Base-by-base conservation (phyloP, 2,797 vertebrate genomes). In the Cynodonichthys magdalenae region DNA sequence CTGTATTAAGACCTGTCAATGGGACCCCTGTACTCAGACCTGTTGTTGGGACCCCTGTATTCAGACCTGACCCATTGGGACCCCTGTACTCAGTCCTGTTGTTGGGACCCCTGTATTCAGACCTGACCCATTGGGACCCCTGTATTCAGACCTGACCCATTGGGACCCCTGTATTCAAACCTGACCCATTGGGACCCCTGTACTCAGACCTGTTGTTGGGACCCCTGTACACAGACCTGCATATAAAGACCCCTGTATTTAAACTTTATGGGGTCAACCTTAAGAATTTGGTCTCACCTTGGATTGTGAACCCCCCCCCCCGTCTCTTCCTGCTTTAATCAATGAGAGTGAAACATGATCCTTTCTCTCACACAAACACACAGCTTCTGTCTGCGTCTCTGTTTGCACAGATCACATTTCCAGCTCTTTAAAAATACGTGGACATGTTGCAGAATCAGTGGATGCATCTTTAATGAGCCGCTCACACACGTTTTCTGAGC, bases 311-410 rank as follows among this genome's bases (percentile, higher is more conserved):
- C 29, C 15, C 29, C 1, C 3, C 53, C 49, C 28, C 15, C 2
- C 45, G 3, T 11, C 60, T 20, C 47, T 52, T 9, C 19, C 62
- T n/a, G 51, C 15, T 57, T 54, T 63, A 81, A 70, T 81, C 77
- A 74, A 78, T 82, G 55, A 69, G 59, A 77, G 10, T 66, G 69
- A 71, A 82, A 79, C 53, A 54, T 31, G 58, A 66, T 53, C 51
- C 52, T n/a, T 36, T 41, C 36, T 44, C 57, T 48, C n/a, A 41
- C 51, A 20, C 24, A 27, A 60, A 75, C 42, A 54, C 53, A 59
- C 50, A 59, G 49, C 1, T 20, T 36, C 49, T 19, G 5, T 31
- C 34, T 28, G 55, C 28, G 2, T 1, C 29, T 67, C 9, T 15
- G 20, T 58, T 14, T 46, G 44, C 31, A 29, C 50, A 42, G 57